Evolutionary conservation across 2,797 vertebrate genomes (phyloP).

Genomic region (Chelmon rostratus): DNA sequence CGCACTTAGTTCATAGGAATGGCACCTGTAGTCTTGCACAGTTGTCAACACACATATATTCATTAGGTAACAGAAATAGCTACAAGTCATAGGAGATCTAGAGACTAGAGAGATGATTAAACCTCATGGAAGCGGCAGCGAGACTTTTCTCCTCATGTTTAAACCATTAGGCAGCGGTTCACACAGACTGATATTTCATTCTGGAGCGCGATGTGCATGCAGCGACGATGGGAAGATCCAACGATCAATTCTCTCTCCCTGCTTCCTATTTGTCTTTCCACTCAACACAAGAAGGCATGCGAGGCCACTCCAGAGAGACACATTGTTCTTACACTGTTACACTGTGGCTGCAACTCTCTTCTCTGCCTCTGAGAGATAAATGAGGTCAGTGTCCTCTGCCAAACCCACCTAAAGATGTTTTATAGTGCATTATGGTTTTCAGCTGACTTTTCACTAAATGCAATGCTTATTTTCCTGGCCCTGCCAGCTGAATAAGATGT

Average conservation of each 20-base stretch:
- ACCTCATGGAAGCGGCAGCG: conserved; percentile 7
- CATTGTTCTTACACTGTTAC: conserved; percentile 30
- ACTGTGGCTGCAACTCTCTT: background rate
- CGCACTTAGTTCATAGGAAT: conserved; percentile 44
- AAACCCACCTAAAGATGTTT: conserved; percentile 42
- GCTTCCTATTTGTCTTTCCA: conserved; percentile 48
- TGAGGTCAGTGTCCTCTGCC: conserved; percentile 16
- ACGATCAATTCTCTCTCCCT: conserved; percentile 15
- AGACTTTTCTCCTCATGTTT: conserved; percentile 27
- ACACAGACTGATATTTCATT: conserved; percentile 16
- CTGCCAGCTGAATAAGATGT: conserved; percentile 17
- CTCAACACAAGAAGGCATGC: conserved; percentile 39
- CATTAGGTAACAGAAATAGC: conserved; percentile 27
- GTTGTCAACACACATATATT: conserved; percentile 47
- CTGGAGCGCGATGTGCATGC: conserved; percentile 12
- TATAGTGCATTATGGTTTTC: conserved; percentile 21
- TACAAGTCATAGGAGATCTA: conserved; percentile 36
- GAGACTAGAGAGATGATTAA: conserved; percentile 4
- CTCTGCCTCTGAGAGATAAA: conserved; percentile 31
- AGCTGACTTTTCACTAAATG: conserved; percentile 48
- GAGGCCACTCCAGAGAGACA: conserved; percentile 41
- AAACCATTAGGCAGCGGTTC: conserved; percentile 14
- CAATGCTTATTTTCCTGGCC: background rate
- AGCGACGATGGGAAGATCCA: conserved; percentile 7
- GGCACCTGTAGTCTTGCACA: conserved; percentile 49